Conservation (phyloP, 1,140 invertebrate species). For the Hylaeus volcanicus region DNA sequence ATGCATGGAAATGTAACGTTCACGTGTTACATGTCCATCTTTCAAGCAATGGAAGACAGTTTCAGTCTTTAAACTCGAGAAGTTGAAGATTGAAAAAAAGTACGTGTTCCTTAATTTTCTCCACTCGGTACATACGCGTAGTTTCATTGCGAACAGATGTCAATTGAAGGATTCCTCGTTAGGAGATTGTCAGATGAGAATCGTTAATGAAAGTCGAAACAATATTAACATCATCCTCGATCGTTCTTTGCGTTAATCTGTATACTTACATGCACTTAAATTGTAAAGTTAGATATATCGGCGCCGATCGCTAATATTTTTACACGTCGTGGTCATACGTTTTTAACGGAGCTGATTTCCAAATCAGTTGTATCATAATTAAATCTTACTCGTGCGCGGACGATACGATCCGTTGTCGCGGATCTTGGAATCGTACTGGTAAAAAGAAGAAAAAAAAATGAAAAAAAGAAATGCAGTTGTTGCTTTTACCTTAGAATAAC, state of each 20-base stretch:
- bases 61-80: neutral
- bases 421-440: neutral
- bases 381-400: constrained; percentile 1
- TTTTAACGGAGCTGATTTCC: constrained; percentile 34
- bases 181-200: neutral
- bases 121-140: neutral
- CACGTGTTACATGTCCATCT: no score
- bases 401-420: neutral
- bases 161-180: neutral
- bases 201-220: constrained; percentile 12
- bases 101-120: neutral
- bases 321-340: constrained; percentile 43
- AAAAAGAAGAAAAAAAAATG: neutral
- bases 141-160: neutral
- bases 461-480: neutral
- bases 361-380: constrained; percentile 18
- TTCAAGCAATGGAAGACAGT: no score
- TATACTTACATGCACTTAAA: constrained; percentile 40
- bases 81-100: neutral
- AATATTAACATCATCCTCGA: neutral
- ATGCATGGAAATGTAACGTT: no score
- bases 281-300: constrained; percentile 48
- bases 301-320: constrained; percentile 58
- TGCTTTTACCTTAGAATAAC: neutral
- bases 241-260: constrained; percentile 15